A percentile compares a stretch with the other conserved stretches of the same genome.
phyloP scores from a whole-genome alignment of 2,888 invertebrate genomes.

The Drosophila paracracens region DNA sequence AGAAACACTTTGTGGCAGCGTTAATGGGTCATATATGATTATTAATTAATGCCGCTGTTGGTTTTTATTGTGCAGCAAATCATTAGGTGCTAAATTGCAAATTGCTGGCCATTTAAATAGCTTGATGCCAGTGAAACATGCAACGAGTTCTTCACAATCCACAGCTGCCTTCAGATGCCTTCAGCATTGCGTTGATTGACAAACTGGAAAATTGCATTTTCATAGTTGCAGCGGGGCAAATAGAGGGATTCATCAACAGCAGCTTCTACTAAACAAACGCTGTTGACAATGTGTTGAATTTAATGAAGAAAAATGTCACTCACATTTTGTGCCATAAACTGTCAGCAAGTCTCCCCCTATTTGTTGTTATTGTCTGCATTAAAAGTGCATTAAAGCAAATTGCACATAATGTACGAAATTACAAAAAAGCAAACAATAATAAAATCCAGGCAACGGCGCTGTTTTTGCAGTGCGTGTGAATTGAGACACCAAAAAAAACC shows the following conservation, averaged over 20 bases:
- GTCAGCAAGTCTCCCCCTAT: conserved; percentile 23
- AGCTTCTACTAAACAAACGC: conserved; percentile 33
- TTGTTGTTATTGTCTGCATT: conserved; percentile 45
- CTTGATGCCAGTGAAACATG: conserved; percentile 44
- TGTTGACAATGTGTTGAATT: conserved; percentile 65
- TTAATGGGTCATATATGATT: conserved; percentile 56
- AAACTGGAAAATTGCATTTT: conserved; percentile 46
- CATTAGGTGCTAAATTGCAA: conserved; percentile 70
- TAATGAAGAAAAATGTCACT: conserved; percentile 67
- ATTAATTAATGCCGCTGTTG: conserved; percentile 52
- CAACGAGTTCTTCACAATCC: conserved; percentile 22
- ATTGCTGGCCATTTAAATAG: conserved; percentile 44
- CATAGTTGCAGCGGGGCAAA: background rate
- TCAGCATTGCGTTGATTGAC: conserved; percentile 37
- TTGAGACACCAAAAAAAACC: conserved; percentile 38
- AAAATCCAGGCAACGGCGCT: conserved; percentile 7
- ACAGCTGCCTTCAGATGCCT: background rate
- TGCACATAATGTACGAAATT: conserved; percentile 39
- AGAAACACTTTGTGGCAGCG: conserved; percentile 50
- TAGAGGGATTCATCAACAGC: background rate
- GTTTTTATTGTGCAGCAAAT: conserved; percentile 36
- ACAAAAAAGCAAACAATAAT: conserved; percentile 15
- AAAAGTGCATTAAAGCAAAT: conserved; percentile 67
- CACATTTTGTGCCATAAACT: conserved; percentile 54
- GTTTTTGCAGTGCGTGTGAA: conserved; percentile 51